Base-by-base conservation (phyloP, 2,113 vertebrate species). In the Chrysochloris asiatica region DNA sequence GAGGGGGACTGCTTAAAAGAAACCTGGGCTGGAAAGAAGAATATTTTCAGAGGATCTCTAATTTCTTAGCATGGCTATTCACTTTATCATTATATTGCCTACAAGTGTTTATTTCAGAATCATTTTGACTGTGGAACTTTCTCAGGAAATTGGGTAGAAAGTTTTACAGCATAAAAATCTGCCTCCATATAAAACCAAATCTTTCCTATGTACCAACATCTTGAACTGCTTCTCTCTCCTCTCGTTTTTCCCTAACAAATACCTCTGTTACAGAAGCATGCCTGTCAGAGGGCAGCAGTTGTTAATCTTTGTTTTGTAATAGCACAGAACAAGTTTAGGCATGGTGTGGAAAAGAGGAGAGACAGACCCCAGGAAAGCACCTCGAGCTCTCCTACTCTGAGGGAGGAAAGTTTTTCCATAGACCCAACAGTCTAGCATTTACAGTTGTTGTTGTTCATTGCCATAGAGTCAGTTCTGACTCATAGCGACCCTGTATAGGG, bases 321-420 rank as follows among this genome's bases (percentile, higher is more conserved):
- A 73, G 56, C 71, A 21, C 1, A 4, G 19, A 61, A 63, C 22
- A n/a, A 72, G 52, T 3, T 12, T 26, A 48, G 71, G 71, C 45
- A 28, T 0, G 28, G 4, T 2, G 0, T 24, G 33, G 30, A 43
- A 24, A 19, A 5, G 0, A 8, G 26, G 14, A 7, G 28, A 83
- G 5, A 10, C 1, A 52, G 71, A 21, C 54, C 36, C 54, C 45
- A 1, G 11, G 11, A 17, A 80, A 4, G n/a, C 1, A 8, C 56
- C n/a, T 2, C 2, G 41, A 71, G 45, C 14, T 17, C 43, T 56
- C 48, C 36, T 21, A 6, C 19, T 43, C 47, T 8, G 4, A 41
- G 38, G 21, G 0, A 38, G 14, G 30, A 8, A n/a, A 0, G 30
- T 21, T 19, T 41, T 33, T 72, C 52, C 21, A 10, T 0, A 81